A percentile compares a stretch with the other conserved stretches of the same genome.
phyloP scores from a whole-genome alignment of 2,888 invertebrate species.

The Syrista parreyssii region DNA sequence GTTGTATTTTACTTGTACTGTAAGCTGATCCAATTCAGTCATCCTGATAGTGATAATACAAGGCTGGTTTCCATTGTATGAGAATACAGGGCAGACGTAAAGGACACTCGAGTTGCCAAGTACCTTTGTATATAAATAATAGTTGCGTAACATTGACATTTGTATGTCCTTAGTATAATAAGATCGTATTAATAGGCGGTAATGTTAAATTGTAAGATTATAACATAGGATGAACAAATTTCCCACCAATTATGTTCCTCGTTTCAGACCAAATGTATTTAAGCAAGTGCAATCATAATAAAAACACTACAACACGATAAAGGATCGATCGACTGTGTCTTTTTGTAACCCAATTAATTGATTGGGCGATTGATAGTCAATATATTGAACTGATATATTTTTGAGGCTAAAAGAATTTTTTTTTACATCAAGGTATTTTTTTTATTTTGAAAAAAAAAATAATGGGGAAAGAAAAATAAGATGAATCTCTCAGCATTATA shows the following conservation, averaged over 20 bases:
- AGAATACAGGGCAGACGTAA: neutral
- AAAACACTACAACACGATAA: slow-evolving; percentile 15
- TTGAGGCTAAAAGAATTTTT: neutral
- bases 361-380: neutral
- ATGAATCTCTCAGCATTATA: neutral
- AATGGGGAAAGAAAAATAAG: neutral
- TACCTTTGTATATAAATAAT: slow-evolving; percentile 37
- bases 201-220: slow-evolving; percentile 15
- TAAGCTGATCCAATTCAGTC: neutral
- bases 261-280: slow-evolving; percentile 59
- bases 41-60: neutral
- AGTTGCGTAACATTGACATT: neutral
- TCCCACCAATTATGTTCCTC: slow-evolving; percentile 51
- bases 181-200: neutral
- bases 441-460: slow-evolving; percentile 15
- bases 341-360: neutral
- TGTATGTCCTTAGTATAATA: neutral
- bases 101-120: slow-evolving; percentile 18
- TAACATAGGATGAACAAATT: slow-evolving; percentile 17
- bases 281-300: slow-evolving; percentile 60
- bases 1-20: neutral
- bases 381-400: too few relatives aligned
- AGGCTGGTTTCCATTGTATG: neutral
- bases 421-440: neutral
- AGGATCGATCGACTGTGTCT: neutral